Evolutionary conservation across 2,888 invertebrate genomes (phyloP).

Genomic region (Nyleta sp.): DNA sequence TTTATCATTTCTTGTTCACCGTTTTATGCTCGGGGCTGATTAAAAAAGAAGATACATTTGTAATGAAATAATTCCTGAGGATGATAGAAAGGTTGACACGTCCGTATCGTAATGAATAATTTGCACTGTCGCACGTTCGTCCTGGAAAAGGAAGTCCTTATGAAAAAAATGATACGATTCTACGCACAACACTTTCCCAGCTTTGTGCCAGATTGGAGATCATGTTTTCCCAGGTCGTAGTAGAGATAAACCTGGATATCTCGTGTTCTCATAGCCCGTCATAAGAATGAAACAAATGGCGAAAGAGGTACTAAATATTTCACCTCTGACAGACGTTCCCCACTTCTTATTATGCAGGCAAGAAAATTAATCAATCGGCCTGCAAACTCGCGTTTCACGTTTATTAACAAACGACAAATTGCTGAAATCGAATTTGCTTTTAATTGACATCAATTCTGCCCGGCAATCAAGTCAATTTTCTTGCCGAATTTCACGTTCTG

Average conservation of each 20-base stretch:
- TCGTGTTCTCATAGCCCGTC: slow-evolving; percentile 56
- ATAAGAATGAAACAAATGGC: slow-evolving; percentile 61
- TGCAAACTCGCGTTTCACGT: not conserved
- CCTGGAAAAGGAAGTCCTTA: slow-evolving; percentile 29
- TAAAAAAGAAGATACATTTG: no score
- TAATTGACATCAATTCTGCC: no score
- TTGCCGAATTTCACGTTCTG: no score
- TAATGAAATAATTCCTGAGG: no score
- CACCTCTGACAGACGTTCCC: slow-evolving; percentile 57
- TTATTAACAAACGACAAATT: no score
- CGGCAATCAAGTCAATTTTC: no score
- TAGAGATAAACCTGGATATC: slow-evolving; percentile 56
- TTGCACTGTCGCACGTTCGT: slow-evolving; percentile 18
- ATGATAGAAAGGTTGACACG: not conserved
- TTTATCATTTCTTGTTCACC: no score
- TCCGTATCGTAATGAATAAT: slow-evolving; percentile 20
- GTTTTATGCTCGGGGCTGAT: no score
- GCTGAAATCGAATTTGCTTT: no score
- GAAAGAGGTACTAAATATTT: slow-evolving; percentile 57
- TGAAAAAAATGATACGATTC: slow-evolving; percentile 34
- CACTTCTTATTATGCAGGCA: slow-evolving; percentile 46
- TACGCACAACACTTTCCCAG: slow-evolving; percentile 56
- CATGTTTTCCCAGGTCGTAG: slow-evolving; percentile 59
- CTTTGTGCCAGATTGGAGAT: slow-evolving; percentile 61
- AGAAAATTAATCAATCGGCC: slow-evolving; percentile 53